Evolutionary conservation across 2,888 invertebrate species (phyloP).

Genomic region (Polyommatus icarus): DNA sequence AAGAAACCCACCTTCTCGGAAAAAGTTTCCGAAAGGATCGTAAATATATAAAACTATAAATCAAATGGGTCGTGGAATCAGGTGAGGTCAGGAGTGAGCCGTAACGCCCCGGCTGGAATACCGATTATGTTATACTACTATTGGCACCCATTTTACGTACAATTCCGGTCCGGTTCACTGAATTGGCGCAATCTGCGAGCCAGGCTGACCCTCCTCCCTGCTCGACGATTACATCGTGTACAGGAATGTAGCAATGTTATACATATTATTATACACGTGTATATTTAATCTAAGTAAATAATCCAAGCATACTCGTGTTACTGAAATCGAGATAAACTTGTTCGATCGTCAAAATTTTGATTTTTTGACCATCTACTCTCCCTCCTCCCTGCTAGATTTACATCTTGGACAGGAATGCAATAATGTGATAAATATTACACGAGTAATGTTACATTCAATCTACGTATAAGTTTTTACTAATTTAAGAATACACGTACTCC

Average conservation of each 20-base stretch:
- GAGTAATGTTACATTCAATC: too few species aligned
- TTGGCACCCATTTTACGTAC: not conserved
- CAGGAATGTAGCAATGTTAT: not conserved
- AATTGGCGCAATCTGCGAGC: not conserved
- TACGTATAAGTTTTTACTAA: too few species aligned
- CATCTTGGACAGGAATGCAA: too few species aligned
- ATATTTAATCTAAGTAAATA: not conserved
- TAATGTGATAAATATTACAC: too few species aligned
- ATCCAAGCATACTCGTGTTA: not conserved
- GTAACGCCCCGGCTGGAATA: not conserved
- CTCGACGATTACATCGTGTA: not conserved
- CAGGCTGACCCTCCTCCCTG: not conserved
- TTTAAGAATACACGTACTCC: too few species aligned
- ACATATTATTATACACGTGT: not conserved
- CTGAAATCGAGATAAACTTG: not conserved
- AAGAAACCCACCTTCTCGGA: not conserved
- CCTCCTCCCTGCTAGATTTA: too few species aligned
- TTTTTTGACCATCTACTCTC: too few species aligned
- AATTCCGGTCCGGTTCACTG: constrained; percentile 5
- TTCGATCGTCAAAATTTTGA: not conserved
- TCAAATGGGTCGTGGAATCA: not conserved
- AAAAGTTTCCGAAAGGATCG: not conserved
- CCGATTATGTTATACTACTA: constrained; percentile 5
- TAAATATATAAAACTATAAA: constrained; percentile 1
- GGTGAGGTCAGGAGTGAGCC: constrained; percentile 5